These are phyloP conservation scores for Gallinago jamesoni DNA, from an alignment of 2,113 vertebrate species.

Conservation along the genomic window DNA sequence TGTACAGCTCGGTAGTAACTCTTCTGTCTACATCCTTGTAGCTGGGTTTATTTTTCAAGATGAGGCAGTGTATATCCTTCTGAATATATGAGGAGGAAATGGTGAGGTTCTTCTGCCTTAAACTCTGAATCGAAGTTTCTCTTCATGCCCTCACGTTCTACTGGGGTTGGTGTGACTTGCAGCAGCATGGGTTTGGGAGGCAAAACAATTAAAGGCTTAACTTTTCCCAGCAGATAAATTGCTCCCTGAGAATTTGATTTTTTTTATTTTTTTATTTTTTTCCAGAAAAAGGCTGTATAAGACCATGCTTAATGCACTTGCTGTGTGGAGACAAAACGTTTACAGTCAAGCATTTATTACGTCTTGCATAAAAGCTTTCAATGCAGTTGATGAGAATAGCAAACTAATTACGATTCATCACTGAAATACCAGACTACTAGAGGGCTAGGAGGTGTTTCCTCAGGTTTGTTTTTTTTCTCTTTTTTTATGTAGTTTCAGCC, in stretches of 20 bases:
- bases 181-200: fast-evolving
- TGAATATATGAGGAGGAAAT: not conserved
- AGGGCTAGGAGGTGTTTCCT: not conserved
- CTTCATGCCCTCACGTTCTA: fast-evolving
- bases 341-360: not conserved
- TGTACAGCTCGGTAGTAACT: not conserved
- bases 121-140: not conserved
- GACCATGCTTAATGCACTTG: not conserved
- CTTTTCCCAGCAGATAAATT: not conserved
- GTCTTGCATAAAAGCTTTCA: not conserved
- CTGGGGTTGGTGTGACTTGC: fast-evolving
- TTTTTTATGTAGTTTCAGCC: not conserved
- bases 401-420: not conserved
- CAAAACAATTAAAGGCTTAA: not conserved
- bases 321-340: not conserved
- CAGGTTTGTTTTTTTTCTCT: fast-evolving
- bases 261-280: not conserved
- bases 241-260: not conserved
- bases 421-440: not conserved
- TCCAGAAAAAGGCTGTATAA: not conserved
- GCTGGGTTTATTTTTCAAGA: not conserved
- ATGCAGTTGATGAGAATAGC: not conserved
- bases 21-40: not conserved
- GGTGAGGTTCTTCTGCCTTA: not conserved
- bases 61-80: not conserved